These are phyloP conservation scores for Araneus ventricosus DNA, from an alignment of 1,140 invertebrate genomes.

Conservation along the genomic window DNA sequence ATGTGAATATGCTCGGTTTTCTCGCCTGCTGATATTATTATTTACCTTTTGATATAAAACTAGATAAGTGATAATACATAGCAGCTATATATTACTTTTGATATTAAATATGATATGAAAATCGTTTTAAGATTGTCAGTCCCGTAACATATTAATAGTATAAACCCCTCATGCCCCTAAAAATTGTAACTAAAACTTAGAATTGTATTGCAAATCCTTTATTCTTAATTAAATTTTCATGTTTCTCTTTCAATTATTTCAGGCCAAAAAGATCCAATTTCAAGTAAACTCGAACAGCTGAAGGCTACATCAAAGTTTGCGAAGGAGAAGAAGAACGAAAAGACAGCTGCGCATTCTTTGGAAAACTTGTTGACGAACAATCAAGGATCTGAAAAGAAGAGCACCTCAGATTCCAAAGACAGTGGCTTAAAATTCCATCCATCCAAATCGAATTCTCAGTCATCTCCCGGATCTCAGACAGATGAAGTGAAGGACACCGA, in stretches of 20 bases:
- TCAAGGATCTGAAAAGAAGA: neutral
- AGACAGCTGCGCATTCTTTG: slow-evolving; percentile 36
- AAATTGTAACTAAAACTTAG: too few species aligned
- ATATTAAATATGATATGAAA: too few species aligned
- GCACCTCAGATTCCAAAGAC: neutral
- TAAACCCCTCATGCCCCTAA: too few species aligned
- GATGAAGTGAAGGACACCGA: slow-evolving; percentile 23
- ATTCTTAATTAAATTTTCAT: too few species aligned
- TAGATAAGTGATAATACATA: too few species aligned
- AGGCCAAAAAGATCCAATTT: slow-evolving; percentile 72
- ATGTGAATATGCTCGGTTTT: too few species aligned
- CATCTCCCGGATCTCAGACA: neutral
- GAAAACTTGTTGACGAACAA: slow-evolving; percentile 4
- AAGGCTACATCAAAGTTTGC: slow-evolving; percentile 69
- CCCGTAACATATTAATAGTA: too few species aligned
- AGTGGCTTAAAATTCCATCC: slow-evolving; percentile 41
- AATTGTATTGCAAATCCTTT: too few species aligned
- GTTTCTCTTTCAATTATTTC: neutral
- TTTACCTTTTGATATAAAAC: too few species aligned
- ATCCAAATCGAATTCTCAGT: slow-evolving; percentile 33
- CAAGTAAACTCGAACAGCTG: slow-evolving; percentile 67
- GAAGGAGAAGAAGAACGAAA: slow-evolving; percentile 71
- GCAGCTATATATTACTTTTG: too few species aligned
- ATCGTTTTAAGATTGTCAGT: too few species aligned
- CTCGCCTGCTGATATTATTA: too few species aligned